Conservation (phyloP, 2,797 vertebrate species). For the Cossypha dichroa region DNA sequence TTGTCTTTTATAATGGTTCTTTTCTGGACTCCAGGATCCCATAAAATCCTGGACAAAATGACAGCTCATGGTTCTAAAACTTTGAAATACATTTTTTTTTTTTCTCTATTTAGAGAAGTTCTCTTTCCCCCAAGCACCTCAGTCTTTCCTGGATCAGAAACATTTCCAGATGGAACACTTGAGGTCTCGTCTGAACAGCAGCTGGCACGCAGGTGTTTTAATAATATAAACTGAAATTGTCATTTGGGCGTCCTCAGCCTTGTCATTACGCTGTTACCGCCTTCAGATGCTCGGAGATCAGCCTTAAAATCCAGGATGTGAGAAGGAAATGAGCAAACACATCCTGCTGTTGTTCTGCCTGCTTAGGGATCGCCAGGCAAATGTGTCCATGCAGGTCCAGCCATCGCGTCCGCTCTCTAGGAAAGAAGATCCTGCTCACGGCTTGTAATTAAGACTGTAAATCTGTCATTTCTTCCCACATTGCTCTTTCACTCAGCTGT, state of each 20-base stretch:
- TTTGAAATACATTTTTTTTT: background rate
- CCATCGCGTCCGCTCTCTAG: background rate
- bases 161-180: background rate
- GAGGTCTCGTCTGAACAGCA: background rate
- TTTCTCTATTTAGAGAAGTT: background rate
- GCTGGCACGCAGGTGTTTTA: background rate
- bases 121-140: background rate
- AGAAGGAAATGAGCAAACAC: background rate
- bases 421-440: background rate
- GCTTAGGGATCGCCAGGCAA: background rate
- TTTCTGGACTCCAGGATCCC: background rate
- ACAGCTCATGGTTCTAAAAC: background rate
- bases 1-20: background rate
- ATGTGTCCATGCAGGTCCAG: background rate
- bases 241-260: background rate
- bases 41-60: background rate
- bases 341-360: background rate
- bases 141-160: background rate
- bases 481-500: background rate
- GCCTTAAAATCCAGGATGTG: background rate
- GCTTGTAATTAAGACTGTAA: conserved; percentile 18
- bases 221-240: background rate
- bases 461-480: conserved; percentile 35
- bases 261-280: background rate
- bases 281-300: background rate